Conservation (phyloP, 2,113 vertebrate species). For the Upupa epops region DNA sequence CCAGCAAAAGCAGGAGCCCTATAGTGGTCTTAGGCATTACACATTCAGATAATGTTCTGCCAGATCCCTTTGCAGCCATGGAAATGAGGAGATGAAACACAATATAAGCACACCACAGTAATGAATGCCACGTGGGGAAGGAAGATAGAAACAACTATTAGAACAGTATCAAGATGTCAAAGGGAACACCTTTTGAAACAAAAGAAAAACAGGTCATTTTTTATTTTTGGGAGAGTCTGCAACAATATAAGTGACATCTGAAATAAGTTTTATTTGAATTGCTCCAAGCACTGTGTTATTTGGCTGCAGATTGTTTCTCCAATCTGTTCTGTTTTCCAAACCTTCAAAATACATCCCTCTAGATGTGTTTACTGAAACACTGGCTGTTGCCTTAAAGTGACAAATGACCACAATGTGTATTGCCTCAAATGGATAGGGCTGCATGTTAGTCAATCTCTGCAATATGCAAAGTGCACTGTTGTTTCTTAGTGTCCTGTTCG, state of each 20-base stretch:
- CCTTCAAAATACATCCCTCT: not conserved
- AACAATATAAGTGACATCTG: conserved; percentile 20
- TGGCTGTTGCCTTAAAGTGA: conserved; percentile 6
- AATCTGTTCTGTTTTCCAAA: not conserved
- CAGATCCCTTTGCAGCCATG: rapidly evolving
- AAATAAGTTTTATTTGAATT: conserved; percentile 17
- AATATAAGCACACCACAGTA: not conserved
- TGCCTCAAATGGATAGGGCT: not conserved
- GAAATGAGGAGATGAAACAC: rapidly evolving
- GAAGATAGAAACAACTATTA: not conserved
- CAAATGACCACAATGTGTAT: not conserved
- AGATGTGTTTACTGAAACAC: conserved; percentile 28
- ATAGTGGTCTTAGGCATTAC: not conserved
- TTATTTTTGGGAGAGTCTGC: not conserved
- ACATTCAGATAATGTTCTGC: not conserved
- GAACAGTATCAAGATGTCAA: conserved; percentile 11
- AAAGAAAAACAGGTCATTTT: conserved; percentile 22
- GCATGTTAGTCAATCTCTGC: not conserved
- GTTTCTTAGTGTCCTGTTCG: not conserved
- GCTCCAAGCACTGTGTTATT: not conserved
- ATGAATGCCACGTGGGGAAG: rapidly evolving
- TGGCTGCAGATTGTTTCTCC: not conserved
- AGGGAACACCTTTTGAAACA: conserved; percentile 3
- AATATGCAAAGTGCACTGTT: not conserved
- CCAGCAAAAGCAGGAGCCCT: not conserved